Base-by-base conservation (phyloP, 2,113 vertebrate species). In the western clawed frog (Xenopus tropicalis) region DNA sequence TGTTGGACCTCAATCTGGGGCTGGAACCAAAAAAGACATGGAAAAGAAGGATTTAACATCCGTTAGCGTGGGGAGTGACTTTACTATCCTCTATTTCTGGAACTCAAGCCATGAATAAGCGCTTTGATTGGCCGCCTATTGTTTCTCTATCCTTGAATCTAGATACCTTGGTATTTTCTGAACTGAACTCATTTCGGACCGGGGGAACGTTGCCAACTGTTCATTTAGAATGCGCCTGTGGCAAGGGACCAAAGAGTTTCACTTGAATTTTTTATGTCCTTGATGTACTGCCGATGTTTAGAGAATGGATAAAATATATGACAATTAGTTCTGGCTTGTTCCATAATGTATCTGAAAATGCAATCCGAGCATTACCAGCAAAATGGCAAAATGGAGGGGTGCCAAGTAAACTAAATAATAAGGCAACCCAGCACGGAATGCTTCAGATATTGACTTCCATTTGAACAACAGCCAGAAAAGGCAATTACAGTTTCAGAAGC, bases 341-440 rank as follows among this genome's bases (percentile, higher is more conserved):
- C 77, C 46, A 78, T 78, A 83, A 76, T 52, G 74, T 78, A 79
- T 82, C 79, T 77, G 54, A 81, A 86, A 83, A 25, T 80, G 83
- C 66, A 64, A 66, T 69, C 69, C 74, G 61, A 43, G 46, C 23
- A 64, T 79, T 51, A 23, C 66, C 63, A 44, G 54, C 73, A 63
- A 69, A 75, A 75, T 75, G 66, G 72, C 43, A 74, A 75, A 63
- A 63, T 76, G 73, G 73, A 76, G 24, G 29, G 4, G 16, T 52
- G 73, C 73, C 73, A 76, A 76, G 59, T 44, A 24, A 62, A 76
- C 14, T 51, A 37, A 51, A 58, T 46, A 48, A 58, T 51, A 22
- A 66, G 62, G 66, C 61, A 22, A 52, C 48, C 66, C 58, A 68
- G 58, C n/a, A 21, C 22, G 52, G 23, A 74, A 61, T 42, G 56